phyloP scores from a whole-genome alignment of 2,113 vertebrate genomes.

The Ranitomeya variabilis region DNA sequence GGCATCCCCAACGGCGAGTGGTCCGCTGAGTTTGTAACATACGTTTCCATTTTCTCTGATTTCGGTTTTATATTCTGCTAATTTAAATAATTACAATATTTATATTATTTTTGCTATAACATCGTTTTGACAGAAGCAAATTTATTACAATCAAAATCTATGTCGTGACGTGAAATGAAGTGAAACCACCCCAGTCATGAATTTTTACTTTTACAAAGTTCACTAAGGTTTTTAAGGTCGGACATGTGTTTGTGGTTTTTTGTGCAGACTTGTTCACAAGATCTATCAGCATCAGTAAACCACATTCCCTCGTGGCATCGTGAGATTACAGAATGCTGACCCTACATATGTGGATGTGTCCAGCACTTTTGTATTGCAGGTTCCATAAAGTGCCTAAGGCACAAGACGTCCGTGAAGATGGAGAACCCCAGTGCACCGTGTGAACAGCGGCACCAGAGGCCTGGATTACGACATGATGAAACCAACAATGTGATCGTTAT shows the following conservation, averaged over 20 bases:
- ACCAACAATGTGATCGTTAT: background rate
- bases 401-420: background rate
- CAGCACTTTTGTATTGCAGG: background rate
- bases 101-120: no score
- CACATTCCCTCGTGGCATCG: background rate
- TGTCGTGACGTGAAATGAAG: background rate
- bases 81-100: background rate
- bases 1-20: no score
- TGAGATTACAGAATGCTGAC: slow-evolving; percentile 26
- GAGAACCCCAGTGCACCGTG: background rate
- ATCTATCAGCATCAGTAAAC: background rate
- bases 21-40: no score
- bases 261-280: background rate
- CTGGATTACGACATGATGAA: background rate
- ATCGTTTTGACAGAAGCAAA: background rate
- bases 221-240: background rate
- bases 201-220: background rate
- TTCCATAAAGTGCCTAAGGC: background rate
- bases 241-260: background rate
- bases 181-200: background rate
- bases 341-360: background rate
- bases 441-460: background rate
- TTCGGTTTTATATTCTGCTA: background rate
- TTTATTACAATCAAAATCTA: background rate
- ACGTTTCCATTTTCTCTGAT: background rate